A percentile compares a stretch with the other conserved stretches of the same genome.
phyloP scores from a whole-genome alignment of 2,797 vertebrate species.

The Notolepis coatsorum region DNA sequence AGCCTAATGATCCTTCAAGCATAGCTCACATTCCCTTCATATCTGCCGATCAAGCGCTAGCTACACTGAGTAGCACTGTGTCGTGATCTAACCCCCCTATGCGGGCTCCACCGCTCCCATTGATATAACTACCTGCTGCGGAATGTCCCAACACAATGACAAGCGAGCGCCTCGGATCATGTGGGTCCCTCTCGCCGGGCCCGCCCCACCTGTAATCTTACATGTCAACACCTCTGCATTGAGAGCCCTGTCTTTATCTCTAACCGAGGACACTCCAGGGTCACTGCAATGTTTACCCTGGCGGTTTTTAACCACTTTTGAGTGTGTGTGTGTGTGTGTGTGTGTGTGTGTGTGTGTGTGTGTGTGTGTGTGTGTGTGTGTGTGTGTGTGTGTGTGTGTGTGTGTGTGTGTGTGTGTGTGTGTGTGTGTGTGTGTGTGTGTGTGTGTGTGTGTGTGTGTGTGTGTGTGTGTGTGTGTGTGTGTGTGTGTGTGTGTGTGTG shows the following conservation, averaged over 20 bases:
- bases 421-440: too few species aligned
- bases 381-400: too few species aligned
- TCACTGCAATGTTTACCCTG: background rate
- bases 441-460: too few species aligned
- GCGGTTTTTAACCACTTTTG: background rate
- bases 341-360: too few species aligned
- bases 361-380: too few species aligned
- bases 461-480: too few species aligned
- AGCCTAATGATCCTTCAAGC: constrained; percentile 7
- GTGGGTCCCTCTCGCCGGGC: constrained; percentile 7
- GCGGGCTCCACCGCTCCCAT: constrained; percentile 39
- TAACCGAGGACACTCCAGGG: background rate
- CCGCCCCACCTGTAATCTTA: constrained; percentile 43
- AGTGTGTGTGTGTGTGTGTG: too few species aligned
- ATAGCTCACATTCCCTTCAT: constrained; percentile 50
- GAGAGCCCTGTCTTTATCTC: background rate
- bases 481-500: too few species aligned
- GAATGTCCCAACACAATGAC: constrained; percentile 64
- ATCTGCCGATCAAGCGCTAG: constrained; percentile 47
- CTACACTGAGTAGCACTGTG: constrained; percentile 7
- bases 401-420: too few species aligned
- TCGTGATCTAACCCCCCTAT: background rate
- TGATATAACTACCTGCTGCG: constrained; percentile 19
- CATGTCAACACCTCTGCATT: constrained; percentile 33
- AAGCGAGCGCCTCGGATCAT: constrained; percentile 34